A percentile compares a stretch with the other conserved stretches of the same genome.
Evolutionary conservation across 2,113 vertebrate species (phyloP).

Genomic region (Gallinago paraguaiae): DNA sequence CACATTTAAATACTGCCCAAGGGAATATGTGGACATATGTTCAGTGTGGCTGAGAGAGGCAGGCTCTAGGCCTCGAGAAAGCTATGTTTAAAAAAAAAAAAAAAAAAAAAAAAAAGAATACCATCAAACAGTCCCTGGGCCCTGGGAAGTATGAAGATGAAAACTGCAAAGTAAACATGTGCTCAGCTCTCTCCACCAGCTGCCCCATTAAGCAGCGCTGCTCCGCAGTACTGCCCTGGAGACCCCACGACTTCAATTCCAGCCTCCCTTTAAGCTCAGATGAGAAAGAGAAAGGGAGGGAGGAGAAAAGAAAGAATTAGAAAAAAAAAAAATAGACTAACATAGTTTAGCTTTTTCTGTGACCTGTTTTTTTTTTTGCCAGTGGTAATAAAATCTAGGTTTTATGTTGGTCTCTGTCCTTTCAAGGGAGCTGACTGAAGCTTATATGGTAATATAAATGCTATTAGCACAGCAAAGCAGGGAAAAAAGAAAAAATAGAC

Average conservation of each 20-base stretch:
- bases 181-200: constrained; percentile 55
- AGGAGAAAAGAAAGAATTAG: neutral
- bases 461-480: constrained; percentile 36
- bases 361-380: neutral
- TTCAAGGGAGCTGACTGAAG: neutral
- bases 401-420: neutral
- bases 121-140: constrained; percentile 70
- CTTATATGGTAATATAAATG: neutral
- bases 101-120: constrained; percentile 53
- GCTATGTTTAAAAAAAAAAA: constrained; percentile 39
- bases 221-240: constrained; percentile 20
- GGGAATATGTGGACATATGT: constrained; percentile 78
- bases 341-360: neutral
- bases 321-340: neutral
- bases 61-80: constrained; percentile 65
- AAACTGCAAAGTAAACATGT: constrained; percentile 66
- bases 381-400: constrained; percentile 4
- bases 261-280: constrained; percentile 11
- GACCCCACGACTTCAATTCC: constrained; percentile 45
- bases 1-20: constrained; percentile 73
- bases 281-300: neutral
- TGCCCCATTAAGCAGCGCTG: constrained; percentile 38
- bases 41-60: constrained; percentile 64
- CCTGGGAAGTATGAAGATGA: constrained; percentile 70
- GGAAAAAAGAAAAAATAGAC: neutral